A percentile compares a stretch with the other conserved stretches of the same genome.
phyloP scores from a whole-genome alignment of 2,113 vertebrate genomes.

The Petrocephalus zakoni region DNA sequence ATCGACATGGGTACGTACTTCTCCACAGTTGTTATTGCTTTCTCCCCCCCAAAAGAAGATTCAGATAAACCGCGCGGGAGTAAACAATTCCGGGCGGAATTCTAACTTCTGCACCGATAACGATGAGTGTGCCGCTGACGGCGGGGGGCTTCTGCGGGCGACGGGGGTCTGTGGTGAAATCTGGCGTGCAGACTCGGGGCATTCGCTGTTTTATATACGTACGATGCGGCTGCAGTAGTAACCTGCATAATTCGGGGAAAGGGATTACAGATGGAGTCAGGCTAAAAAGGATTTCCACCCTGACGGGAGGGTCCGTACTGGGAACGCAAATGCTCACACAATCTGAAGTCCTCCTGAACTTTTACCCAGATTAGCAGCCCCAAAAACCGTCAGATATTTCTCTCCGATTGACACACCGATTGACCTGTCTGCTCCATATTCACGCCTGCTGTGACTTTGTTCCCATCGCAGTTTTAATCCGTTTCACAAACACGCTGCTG shows the following conservation, averaged over 20 bases:
- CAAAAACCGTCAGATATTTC: neutral
- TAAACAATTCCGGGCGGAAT: neutral
- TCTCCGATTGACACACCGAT: neutral
- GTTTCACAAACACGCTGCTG: neutral
- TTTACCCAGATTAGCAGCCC: neutral
- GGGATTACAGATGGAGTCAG: neutral
- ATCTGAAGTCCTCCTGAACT: neutral
- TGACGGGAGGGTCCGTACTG: neutral
- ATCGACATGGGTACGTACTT: slow-evolving; percentile 12
- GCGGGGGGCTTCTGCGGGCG: neutral
- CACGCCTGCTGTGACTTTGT: neutral
- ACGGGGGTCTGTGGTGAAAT: neutral
- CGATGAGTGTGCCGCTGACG: neutral
- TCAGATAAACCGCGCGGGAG: neutral
- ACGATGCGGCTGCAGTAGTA: neutral
- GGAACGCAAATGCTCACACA: neutral
- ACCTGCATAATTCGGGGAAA: neutral
- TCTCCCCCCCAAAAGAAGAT: neutral
- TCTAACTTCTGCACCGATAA: neutral
- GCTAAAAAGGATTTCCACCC: neutral
- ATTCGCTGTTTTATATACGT: neutral
- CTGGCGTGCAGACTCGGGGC: neutral
- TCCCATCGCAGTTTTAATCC: neutral
- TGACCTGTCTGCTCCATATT: neutral
- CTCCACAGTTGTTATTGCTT: neutral